Evolutionary conservation across 1,140 invertebrate genomes (phyloP), one percentile per base, ranked within the genome.

Genomic region (Drosophila pectinifera): DNA sequence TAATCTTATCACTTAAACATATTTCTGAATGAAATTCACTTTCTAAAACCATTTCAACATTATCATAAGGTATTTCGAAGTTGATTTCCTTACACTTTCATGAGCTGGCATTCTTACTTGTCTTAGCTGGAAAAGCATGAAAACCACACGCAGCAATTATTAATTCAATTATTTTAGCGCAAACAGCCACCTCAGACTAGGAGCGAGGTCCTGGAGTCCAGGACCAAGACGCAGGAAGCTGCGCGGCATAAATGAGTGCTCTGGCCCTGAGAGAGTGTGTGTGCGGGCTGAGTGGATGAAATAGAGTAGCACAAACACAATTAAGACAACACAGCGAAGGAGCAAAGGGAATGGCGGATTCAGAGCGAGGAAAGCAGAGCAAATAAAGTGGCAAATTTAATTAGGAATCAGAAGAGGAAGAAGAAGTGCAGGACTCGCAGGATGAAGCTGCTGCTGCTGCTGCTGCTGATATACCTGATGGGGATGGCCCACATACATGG

Each of bases 121-220:
- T 73, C 85, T 91, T 91, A 91, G 90, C 90, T 88, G 80, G 65
- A 76, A 91, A 90, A 91, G 80, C 82, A 91, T 91, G 90, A 90
- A 91, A 91, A 91, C 90, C 90, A 91, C 90, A 91, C 90, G 90
- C 90, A 91, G 90, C 85, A 91, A 91, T 91, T 91, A 91, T 91
- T 91, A 91, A 91, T 91, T 91, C 90, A 91, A 91, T 91, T 91
- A 91, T 90, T 90, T 88, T 82, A 88, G 90, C 83, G 76, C 82
- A 91, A 84, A 89, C 84, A 84, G 80, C 61, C 84, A 89, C 80
- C 84, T 88, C 76, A 88, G 83, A 88, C 77, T 54, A 61, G 53
- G 41, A 63, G 58, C 64, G 36, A 61, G 59, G 46, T 53, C 53
- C 67, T 54, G 51, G 39, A 53, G 39, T 10, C 45, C 39, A 68